A percentile compares a stretch with the other conserved stretches of the same genome.
These are phyloP conservation scores for Enteromius thamalakanensis DNA, from an alignment of 2,797 vertebrate genomes.

Conservation along the genomic window DNA sequence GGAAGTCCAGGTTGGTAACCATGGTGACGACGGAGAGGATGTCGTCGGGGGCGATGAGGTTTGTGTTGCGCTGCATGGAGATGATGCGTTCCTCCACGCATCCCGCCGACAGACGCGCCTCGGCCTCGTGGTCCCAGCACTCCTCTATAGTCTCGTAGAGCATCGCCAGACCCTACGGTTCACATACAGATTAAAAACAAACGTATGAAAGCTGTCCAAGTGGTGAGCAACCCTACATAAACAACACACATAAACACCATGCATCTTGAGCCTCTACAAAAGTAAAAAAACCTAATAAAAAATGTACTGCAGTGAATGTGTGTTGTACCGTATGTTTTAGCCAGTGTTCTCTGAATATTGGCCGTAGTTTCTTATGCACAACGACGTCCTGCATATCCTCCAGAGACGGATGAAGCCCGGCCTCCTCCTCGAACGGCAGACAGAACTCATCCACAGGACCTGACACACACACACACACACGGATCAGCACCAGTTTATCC, in stretches of 20 bases:
- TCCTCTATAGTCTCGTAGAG: constrained; percentile 98
- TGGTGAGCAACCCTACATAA: background rate
- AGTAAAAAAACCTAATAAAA: background rate
- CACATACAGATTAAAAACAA: background rate
- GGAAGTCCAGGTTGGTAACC: constrained; percentile 98
- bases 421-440: constrained; percentile 97
- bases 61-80: constrained; percentile 95
- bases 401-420: constrained; percentile 95
- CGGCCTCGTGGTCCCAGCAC: constrained; percentile 98
- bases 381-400: constrained; percentile 99
- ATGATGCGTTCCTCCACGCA: constrained; percentile 95
- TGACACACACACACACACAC: constrained; percentile 58
- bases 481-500: background rate
- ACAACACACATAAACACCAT: no score
- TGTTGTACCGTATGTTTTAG: constrained; percentile 89
- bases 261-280: background rate
- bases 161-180: constrained; percentile 88
- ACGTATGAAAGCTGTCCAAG: background rate
- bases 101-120: constrained; percentile 93
- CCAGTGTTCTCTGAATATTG: constrained; percentile 93
- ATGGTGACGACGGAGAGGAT: constrained; percentile 97
- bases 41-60: constrained; percentile 91
- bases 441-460: constrained; percentile 97
- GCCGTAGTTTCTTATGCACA: constrained; percentile 97
- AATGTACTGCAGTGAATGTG: background rate